Evolutionary conservation across 2,888 invertebrate species (phyloP), one percentile per base, ranked within the genome.

Genomic region (Torymus tubicola): DNA sequence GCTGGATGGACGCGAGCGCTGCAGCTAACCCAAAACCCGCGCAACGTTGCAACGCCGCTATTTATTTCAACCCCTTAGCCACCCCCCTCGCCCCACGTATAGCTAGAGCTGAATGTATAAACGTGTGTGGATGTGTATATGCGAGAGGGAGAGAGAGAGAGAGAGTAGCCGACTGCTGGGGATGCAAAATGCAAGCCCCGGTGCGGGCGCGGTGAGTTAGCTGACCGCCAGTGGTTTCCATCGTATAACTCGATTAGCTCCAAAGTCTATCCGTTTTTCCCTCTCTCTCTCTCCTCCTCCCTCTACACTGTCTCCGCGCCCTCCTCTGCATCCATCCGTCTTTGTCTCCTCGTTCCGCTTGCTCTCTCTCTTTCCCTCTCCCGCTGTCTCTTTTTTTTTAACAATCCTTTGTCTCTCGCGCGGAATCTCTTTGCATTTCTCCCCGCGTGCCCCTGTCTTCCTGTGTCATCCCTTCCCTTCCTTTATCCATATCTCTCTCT

Each of bases 151-250:
- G n/a, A 57, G n/a, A 42, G 2, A 67, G 24, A 18, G 42, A 16
- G 31, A 65, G 13, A 50, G 42, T n/a, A 16, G 5, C 2, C 52
- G 65, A 3, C 68, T 16, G 84, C 81, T 78, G 72, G 72, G 83
- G 83, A 84, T 86, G 84, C 85, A 86, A 85, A 86, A 88, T 86
- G 85, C 86, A 87, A 86, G 85, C 85, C 85, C 86, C 82, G 86
- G 84, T 69, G 70, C 78, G 81, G 83, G 87, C 78, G 81, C 83
- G 87, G 86, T 86, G 86, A 87, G 87, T 87, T 88, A 87, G 85
- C 84, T 88, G 88, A 89, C 89, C 88, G 82, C 86, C 87, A 83
- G 87, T 85, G 89, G 89, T 89, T 89, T 89, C 87, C 88, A 88
- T 87, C 87, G 83, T 86, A 85, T 88, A 88, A 89, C 87, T 88